Evolutionary conservation across 2,113 vertebrate species (phyloP), one percentile per base, ranked within the genome.

Genomic region (Spilogale gracilis): DNA sequence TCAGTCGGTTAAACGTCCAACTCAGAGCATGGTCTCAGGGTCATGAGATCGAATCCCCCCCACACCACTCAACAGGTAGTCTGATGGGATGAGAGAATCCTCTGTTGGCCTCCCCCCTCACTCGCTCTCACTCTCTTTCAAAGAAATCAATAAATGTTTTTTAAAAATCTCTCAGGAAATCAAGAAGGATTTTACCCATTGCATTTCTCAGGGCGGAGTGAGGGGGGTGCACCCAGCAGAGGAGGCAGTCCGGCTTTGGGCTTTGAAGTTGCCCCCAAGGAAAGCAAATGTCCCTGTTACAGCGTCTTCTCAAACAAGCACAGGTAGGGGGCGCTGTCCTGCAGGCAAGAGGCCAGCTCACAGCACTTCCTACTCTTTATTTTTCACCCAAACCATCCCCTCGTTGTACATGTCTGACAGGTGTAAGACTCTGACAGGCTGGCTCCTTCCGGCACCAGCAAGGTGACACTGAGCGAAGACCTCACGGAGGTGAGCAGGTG

Each of bases 171-270:
- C 4, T 79, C 52, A 83, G 87, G 23, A 97, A 88, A 78, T 67
- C 38, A n/a, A 71, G 61, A 56, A 50, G 32, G 23, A 43, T 86
- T 85, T 92, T 90, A 90, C 32, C 30, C 30, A 13, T 78, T 90
- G 73, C 21, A 25, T 89, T 84, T 96, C 71, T 93, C 38, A 38
- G 38, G 38, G 38, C 38, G 38, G 38, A 38, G 38, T 38, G 38
- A 38, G 38, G 38, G 38, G 38, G 38, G 38, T 38, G 38, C 38
- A 38, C 38, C 38, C 38, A 38, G 38, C 38, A 38, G 25, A 54
- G 71, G 56, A 93, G 45, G 61, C 45, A 81, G 81, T 84, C 45
- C 21, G 5, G 92, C 79, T 95, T 92, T 81, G 79, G 5, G 92
- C 79, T 95, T 92, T 81, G 79, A 80, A 78, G 48, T 63, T 78